phyloP scores from a whole-genome alignment of 2,113 vertebrate species.

The Stigmatopora argus region DNA sequence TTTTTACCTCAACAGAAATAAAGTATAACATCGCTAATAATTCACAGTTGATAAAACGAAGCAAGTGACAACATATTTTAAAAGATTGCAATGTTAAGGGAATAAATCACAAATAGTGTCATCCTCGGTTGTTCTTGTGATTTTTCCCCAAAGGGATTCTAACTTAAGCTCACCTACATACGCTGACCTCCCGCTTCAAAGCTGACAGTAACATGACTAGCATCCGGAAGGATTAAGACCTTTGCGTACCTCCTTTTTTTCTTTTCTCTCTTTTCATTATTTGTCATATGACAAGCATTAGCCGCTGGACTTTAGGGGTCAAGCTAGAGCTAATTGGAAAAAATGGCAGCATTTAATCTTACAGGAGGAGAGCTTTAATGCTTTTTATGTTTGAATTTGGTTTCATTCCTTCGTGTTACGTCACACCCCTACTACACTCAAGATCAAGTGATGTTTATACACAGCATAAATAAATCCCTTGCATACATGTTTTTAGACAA shows the following conservation, averaged over 20 bases:
- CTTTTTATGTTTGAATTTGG: conserved; percentile 29
- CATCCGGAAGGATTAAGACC: conserved; percentile 46
- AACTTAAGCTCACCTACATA: conserved; percentile 18
- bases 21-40: neutral
- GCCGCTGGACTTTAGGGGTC: conserved; percentile 16
- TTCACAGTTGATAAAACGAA: neutral
- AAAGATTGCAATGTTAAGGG: neutral
- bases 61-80: neutral
- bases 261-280: conserved; percentile 29
- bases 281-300: conserved; percentile 54
- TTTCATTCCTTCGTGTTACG: conserved; percentile 18
- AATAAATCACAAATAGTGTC: conserved; percentile 1
- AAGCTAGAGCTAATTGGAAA: conserved; percentile 28
- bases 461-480: no score
- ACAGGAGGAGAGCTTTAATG: conserved; percentile 30
- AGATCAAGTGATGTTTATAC: neutral
- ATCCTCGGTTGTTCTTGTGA: conserved; percentile 43
- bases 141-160: conserved; percentile 21
- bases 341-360: conserved; percentile 36
- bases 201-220: conserved; percentile 49
- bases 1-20: neutral
- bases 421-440: neutral
- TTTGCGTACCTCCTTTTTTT: neutral
- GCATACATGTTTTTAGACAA: no score
- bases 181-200: conserved; percentile 26